Conservation (phyloP, 1,140 invertebrate genomes). For the Cydia splendana region DNA sequence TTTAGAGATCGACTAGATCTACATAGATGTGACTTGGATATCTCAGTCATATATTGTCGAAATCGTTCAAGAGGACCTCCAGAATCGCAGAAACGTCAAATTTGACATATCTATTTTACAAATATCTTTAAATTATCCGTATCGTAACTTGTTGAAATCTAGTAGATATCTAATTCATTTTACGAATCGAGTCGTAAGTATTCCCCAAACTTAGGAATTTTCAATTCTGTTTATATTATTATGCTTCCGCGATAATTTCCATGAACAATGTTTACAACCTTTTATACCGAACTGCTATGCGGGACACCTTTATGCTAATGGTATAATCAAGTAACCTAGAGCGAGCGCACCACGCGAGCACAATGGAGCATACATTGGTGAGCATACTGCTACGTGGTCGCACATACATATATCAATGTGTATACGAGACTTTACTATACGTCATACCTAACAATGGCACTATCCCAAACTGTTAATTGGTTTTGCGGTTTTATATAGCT, state of each 20-base stretch:
- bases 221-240: background rate
- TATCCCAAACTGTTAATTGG: constrained; percentile 28
- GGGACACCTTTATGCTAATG: background rate
- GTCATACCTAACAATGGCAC: constrained; percentile 5
- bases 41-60: no score
- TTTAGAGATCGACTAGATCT: no score
- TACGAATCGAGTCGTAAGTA: no score
- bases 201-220: background rate
- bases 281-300: no score
- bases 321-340: background rate
- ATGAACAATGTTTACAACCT: no score
- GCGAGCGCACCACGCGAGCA: background rate
- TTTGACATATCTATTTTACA: no score
- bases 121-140: no score
- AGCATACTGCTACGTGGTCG: background rate
- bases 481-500: constrained; percentile 31
- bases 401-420: background rate
- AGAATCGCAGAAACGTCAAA: no score
- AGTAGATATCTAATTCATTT: no score
- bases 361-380: background rate
- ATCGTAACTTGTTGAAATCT: no score
- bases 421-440: background rate
- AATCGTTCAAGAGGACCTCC: no score
- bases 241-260: background rate
- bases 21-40: no score